Conservation (phyloP, 1,140 invertebrate species). For the Nasonia longicornis region DNA sequence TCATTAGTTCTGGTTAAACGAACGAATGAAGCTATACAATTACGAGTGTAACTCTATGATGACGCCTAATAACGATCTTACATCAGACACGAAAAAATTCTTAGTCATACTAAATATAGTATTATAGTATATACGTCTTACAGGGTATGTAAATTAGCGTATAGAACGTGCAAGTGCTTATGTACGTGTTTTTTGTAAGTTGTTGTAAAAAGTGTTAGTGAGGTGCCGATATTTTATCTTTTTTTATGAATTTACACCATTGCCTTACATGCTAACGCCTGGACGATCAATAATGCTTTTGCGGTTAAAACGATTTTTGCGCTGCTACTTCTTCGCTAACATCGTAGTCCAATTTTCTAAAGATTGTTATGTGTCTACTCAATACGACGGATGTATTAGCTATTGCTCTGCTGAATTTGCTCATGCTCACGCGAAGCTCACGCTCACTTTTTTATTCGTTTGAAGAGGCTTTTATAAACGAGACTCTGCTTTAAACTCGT, state of each 20-base stretch:
- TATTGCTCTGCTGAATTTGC: background rate
- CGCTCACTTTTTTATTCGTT: background rate
- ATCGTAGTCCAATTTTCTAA: background rate
- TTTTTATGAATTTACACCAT: background rate
- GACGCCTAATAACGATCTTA: conserved; percentile 5
- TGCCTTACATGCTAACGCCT: background rate
- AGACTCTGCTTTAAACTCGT: background rate
- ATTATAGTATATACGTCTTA: conserved; percentile 13
- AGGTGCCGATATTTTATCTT: background rate
- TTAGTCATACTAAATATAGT: conserved; percentile 17
- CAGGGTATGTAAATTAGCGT: conserved; percentile 3
- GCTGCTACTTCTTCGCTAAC: background rate
- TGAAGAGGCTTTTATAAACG: background rate
- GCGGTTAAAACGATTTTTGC: background rate
- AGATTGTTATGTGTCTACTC: background rate
- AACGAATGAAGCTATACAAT: conserved; percentile 32
- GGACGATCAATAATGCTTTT: background rate
- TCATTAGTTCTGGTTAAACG: conserved; percentile 24
- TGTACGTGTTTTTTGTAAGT: conserved; percentile 20
- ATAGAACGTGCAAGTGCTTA: conserved; percentile 9
- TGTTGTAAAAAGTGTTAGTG: background rate
- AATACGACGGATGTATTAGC: background rate
- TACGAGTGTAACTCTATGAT: background rate
- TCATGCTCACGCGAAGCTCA: background rate
- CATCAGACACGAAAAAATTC: conserved; percentile 13